These are phyloP conservation scores for Hipparchia semele DNA, from an alignment of 2,888 invertebrate species.

Conservation along the genomic window DNA sequence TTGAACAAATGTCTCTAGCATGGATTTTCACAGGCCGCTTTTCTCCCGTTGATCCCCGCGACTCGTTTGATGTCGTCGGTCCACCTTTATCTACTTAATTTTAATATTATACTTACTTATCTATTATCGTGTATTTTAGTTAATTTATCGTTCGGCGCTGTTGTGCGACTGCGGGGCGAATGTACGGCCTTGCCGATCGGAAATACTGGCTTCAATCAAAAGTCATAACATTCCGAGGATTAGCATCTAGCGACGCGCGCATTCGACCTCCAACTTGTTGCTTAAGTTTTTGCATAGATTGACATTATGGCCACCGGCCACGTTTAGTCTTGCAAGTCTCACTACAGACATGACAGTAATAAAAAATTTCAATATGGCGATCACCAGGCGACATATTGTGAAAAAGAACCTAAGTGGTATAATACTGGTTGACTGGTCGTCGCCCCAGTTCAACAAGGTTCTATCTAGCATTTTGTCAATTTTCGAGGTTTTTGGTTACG, in stretches of 20 bases:
- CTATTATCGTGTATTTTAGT: background rate
- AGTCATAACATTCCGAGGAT: background rate
- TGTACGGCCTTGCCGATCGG: slow-evolving; percentile 57
- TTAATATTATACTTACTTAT: background rate
- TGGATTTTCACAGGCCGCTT: background rate
- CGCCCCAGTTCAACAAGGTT: no score
- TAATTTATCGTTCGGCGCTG: slow-evolving; percentile 29
- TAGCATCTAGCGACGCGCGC: slow-evolving; percentile 10
- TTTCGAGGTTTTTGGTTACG: no score
- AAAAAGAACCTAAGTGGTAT: no score
- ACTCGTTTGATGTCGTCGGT: no score
- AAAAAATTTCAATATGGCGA: no score
- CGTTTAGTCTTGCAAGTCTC: no score
- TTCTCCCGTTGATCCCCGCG: no score
- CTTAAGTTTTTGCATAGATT: background rate
- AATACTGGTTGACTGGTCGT: no score
- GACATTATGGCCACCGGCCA: background rate
- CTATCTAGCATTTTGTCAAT: no score
- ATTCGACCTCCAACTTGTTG: background rate
- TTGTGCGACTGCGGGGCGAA: slow-evolving; percentile 47
- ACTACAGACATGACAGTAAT: no score
- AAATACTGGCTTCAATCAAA: slow-evolving; percentile 41
- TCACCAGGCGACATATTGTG: no score
- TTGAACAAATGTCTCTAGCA: background rate
- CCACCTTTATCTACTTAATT: background rate